phyloP scores from a whole-genome alignment of 2,888 invertebrate genomes.

The Sinotaia quadrata region DNA sequence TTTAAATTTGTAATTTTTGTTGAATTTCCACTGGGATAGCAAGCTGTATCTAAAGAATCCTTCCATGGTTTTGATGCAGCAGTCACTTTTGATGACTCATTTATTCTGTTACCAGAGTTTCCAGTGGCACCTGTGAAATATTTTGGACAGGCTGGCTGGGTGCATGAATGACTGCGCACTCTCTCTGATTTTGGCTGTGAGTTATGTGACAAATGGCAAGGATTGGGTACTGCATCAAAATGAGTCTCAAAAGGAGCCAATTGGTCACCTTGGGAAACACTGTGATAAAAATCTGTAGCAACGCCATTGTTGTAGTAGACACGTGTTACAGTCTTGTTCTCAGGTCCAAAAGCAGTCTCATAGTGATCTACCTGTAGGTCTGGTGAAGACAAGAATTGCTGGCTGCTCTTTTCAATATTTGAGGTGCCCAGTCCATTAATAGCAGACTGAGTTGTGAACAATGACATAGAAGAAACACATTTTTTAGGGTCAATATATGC shows the following conservation, averaged over 20 bases:
- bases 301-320: conserved; percentile 60
- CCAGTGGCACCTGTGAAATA: background rate
- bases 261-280: conserved; percentile 35
- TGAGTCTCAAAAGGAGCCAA: conserved; percentile 55
- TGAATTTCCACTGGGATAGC: background rate
- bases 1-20: background rate
- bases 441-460: conserved; percentile 35
- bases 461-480: background rate
- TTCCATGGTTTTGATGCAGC: background rate
- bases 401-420: conserved; percentile 26
- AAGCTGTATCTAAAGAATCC: background rate
- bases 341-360: conserved; percentile 66
- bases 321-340: conserved; percentile 61
- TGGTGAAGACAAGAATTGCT: conserved; percentile 40
- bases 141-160: no score
- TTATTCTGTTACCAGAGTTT: background rate
- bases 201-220: background rate
- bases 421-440: conserved; percentile 47
- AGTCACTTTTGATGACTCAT: background rate
- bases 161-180: no score
- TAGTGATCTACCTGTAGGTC: conserved; percentile 53
- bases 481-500: no score
- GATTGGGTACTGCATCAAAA: conserved; percentile 43
- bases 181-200: conserved; percentile 37
- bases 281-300: conserved; percentile 54